phyloP scores from a whole-genome alignment of 2,797 vertebrate genomes.

The Emys orbicularis region DNA sequence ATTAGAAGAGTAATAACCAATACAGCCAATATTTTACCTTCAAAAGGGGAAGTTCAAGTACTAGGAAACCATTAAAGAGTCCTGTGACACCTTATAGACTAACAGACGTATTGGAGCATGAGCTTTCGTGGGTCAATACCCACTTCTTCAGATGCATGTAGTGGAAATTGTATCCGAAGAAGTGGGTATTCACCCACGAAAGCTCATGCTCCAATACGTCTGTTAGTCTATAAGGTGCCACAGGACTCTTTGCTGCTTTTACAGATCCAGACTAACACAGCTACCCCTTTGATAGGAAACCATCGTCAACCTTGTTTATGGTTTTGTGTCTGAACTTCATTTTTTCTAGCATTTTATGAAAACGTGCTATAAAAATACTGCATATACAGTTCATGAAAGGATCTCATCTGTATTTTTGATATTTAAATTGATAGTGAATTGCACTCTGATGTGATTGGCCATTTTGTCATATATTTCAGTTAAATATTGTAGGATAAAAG shows the following conservation, averaged over 20 bases:
- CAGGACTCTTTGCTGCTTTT: too few species aligned
- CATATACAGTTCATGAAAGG: background rate
- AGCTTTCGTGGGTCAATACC: too few species aligned
- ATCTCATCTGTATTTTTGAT: background rate
- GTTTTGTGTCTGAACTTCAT: background rate
- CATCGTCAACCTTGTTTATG: background rate
- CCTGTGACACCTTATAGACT: too few species aligned
- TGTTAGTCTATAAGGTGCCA: too few species aligned
- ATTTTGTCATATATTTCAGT: slow-evolving; percentile 20
- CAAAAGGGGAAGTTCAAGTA: background rate
- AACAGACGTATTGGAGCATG: too few species aligned
- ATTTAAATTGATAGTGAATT: background rate
- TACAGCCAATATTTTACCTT: background rate
- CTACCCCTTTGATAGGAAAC: background rate
- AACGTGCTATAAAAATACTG: background rate
- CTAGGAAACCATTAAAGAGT: background rate
- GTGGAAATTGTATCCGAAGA: too few species aligned
- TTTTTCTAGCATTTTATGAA: background rate
- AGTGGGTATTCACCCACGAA: too few species aligned
- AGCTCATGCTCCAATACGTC: too few species aligned
- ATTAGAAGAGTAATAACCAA: background rate
- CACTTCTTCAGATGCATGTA: too few species aligned
- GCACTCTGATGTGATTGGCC: slow-evolving; percentile 18
- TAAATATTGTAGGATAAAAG: background rate
- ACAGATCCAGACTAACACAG: too few species aligned